phyloP scores from a whole-genome alignment of 2,888 invertebrate species.

The Hymenopus coronatus region DNA sequence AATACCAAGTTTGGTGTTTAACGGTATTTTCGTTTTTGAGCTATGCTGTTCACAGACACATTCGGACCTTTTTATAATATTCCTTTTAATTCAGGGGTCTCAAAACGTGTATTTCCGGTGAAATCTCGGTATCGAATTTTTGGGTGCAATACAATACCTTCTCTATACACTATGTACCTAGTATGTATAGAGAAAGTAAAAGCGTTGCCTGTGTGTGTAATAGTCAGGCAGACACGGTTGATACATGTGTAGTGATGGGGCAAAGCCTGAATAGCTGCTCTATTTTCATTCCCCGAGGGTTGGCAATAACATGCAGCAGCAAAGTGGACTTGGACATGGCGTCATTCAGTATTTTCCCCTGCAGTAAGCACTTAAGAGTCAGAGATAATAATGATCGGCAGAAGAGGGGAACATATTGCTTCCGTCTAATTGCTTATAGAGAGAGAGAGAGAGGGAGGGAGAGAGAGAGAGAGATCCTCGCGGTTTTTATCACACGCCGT shows the following conservation, averaged over 20 bases:
- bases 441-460: not conserved
- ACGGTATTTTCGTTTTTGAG: no score
- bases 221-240: not conserved
- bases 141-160: no score
- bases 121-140: no score
- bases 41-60: no score
- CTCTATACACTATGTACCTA: no score
- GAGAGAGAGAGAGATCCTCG: no score
- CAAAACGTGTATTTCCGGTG: no score
- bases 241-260: not conserved
- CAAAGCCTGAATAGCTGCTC: not conserved
- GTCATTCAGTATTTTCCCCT: not conserved
- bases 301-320: not conserved
- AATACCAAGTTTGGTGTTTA: no score
- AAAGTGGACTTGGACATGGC: not conserved
- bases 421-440: not conserved
- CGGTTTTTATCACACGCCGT: no score
- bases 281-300: not conserved
- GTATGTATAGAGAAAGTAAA: no score
- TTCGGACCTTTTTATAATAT: no score
- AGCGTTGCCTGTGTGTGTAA: not conserved
- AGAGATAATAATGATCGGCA: not conserved
- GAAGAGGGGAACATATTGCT: not conserved
- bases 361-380: not conserved
- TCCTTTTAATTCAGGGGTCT: no score